Percentiles rank a stretch among this genome's conserved stretches.
Conservation (phyloP, 2,113 vertebrate species). For the Myiozetetes cayanensis region DNA sequence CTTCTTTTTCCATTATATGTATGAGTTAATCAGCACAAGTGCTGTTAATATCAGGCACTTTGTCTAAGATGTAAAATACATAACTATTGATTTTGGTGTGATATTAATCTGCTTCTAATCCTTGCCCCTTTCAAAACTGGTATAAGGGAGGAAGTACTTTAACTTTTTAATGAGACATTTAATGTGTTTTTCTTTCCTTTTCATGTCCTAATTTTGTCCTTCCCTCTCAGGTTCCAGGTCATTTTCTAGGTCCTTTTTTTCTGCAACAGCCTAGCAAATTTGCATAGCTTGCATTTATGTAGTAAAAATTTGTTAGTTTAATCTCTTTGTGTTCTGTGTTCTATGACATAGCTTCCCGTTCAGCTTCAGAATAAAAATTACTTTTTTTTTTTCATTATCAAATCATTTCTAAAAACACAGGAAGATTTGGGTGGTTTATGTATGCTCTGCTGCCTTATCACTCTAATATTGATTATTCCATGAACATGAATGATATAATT, state of each 20-base stretch:
- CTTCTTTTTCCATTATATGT: neutral
- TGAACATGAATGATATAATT: neutral
- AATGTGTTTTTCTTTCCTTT: neutral
- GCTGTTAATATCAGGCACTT: neutral
- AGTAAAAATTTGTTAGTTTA: neutral
- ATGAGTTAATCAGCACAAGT: constrained; percentile 21
- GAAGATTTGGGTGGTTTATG: neutral
- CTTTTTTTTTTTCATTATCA: neutral
- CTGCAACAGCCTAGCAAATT: neutral
- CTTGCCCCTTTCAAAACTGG: neutral
- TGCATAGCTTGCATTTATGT: rapidly evolving
- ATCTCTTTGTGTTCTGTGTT: neutral
- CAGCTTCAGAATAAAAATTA: neutral
- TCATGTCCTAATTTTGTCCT: neutral
- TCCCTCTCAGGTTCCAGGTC: neutral
- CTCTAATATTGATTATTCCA: neutral
- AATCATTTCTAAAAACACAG: neutral
- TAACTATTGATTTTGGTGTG: neutral
- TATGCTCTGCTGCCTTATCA: neutral
- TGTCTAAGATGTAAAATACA: neutral
- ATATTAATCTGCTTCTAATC: neutral
- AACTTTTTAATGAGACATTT: neutral
- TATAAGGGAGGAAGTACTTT: neutral
- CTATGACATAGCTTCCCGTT: neutral
- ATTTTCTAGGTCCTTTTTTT: neutral